Percentiles rank a stretch among this genome's conserved stretches.
phyloP scores from a whole-genome alignment of 2,888 invertebrate species.

The Oasisia sp. region DNA sequence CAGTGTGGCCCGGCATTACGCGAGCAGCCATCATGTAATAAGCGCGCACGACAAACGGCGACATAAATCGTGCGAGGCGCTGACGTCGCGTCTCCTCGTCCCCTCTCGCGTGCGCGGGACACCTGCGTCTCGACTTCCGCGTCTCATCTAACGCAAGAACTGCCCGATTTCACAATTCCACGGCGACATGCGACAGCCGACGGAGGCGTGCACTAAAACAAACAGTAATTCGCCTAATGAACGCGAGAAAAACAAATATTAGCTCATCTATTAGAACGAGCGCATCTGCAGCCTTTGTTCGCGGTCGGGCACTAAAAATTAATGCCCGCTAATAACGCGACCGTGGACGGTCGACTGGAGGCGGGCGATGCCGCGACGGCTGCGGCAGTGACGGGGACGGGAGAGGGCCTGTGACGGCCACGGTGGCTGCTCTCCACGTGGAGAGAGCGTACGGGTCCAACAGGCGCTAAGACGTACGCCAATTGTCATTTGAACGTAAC shows the following conservation, averaged over 20 bases:
- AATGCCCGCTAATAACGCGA: slow-evolving; percentile 5
- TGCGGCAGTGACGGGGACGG: neutral
- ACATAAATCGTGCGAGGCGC: neutral
- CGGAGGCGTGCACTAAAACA: slow-evolving; percentile 17
- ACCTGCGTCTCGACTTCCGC: neutral
- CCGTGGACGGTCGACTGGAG: neutral
- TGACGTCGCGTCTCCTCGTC: neutral
- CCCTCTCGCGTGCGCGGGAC: neutral
- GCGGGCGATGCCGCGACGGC: neutral
- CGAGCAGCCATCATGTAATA: neutral
- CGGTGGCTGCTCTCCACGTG: neutral
- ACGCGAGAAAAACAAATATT: slow-evolving; percentile 17
- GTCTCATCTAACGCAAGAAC: slow-evolving; percentile 12
- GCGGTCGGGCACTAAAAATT: neutral
- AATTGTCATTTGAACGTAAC: too few relatives aligned
- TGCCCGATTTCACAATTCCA: slow-evolving; percentile 17
- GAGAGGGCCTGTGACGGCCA: neutral
- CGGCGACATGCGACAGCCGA: neutral
- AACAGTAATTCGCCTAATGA: slow-evolving; percentile 17
- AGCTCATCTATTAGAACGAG: slow-evolving; percentile 6
- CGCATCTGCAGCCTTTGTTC: slow-evolving; percentile 17
- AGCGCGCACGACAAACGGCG: neutral
- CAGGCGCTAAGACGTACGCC: too few relatives aligned
- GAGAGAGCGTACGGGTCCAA: too few relatives aligned
- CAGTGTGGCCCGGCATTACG: neutral